A percentile compares a stretch with the other conserved stretches of the same genome.
Evolutionary conservation across 1,140 invertebrate species (phyloP).

Genomic region (Drosophila mayri): DNA sequence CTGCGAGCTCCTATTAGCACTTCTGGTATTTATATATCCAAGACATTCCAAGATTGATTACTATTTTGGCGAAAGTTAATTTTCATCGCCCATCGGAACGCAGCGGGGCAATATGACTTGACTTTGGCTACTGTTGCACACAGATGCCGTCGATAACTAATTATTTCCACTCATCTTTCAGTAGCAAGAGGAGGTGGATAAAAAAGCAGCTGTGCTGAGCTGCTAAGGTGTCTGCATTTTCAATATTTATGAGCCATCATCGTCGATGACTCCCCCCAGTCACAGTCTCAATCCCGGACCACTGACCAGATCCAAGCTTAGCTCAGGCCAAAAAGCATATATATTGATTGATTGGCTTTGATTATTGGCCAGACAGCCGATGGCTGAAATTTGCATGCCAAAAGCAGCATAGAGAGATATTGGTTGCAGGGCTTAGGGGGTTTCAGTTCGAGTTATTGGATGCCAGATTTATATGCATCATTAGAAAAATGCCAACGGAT

Average conservation of each 20-base stretch:
- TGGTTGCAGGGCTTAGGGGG: constrained; percentile 28
- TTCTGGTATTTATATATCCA: background rate
- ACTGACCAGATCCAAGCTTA: constrained; percentile 21
- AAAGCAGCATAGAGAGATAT: constrained; percentile 21
- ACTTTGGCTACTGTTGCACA: constrained; percentile 49
- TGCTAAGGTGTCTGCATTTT: constrained; percentile 50
- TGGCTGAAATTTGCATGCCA: constrained; percentile 51
- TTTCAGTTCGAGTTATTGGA: constrained; percentile 16
- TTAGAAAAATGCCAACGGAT: constrained; percentile 40
- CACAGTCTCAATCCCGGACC: background rate
- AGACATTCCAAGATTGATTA: constrained; percentile 24
- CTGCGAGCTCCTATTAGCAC: too few species aligned
- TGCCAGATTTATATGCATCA: constrained; percentile 48
- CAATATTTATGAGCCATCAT: constrained; percentile 51
- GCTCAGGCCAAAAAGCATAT: background rate
- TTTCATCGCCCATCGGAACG: constrained; percentile 35
- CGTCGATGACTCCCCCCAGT: constrained; percentile 11
- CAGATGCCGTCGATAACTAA: constrained; percentile 53
- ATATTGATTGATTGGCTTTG: constrained; percentile 54
- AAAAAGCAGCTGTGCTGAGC: constrained; percentile 29
- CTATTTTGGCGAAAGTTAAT: constrained; percentile 48
- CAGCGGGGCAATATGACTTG: constrained; percentile 33
- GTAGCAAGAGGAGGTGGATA: background rate
- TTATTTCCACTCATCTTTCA: constrained; percentile 53
- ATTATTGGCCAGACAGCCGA: constrained; percentile 40